These are phyloP conservation scores for Stegastes partitus DNA, from an alignment of 2,113 vertebrate species.

Conservation along the genomic window DNA sequence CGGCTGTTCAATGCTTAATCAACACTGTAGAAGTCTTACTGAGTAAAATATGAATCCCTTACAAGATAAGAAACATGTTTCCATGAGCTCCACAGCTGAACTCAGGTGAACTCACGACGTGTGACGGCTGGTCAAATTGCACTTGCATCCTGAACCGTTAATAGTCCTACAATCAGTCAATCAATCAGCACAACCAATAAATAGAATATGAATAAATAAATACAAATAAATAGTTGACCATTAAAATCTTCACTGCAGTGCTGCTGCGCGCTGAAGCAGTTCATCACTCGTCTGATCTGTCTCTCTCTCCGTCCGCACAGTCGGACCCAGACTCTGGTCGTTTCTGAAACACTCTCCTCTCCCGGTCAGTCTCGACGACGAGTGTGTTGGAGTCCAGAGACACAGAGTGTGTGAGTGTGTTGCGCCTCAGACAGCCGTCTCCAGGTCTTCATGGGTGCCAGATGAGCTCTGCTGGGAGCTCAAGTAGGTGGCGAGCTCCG, in stretches of 20 bases:
- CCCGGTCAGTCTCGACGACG: background rate
- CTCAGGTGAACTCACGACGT: constrained; percentile 22
- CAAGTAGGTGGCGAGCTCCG: constrained; percentile 90
- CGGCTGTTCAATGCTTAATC: no score
- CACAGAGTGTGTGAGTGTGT: constrained; percentile 10
- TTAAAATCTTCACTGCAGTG: constrained; percentile 51
- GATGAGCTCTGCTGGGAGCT: constrained; percentile 85
- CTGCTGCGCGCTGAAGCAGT: constrained; percentile 28
- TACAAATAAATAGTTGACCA: constrained; percentile 79
- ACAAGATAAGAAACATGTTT: constrained; percentile 16
- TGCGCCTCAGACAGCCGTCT: constrained; percentile 94
- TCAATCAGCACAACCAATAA: constrained; percentile 80
- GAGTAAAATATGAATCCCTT: constrained; percentile 46
- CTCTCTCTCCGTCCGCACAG: background rate
- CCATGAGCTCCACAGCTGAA: background rate
- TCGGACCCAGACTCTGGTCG: constrained; percentile 15
- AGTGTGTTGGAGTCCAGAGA: constrained; percentile 40
- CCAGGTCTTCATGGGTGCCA: constrained; percentile 90
- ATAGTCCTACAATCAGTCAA: constrained; percentile 62
- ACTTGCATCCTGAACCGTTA: constrained; percentile 61
- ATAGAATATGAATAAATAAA: constrained; percentile 85
- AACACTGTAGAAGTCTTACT: background rate
- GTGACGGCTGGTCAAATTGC: constrained; percentile 62
- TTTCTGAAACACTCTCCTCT: constrained; percentile 12
- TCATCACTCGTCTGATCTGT: constrained; percentile 1